phyloP scores from a whole-genome alignment of 2,888 invertebrate species.

The Eristalinus sepulchralis region DNA sequence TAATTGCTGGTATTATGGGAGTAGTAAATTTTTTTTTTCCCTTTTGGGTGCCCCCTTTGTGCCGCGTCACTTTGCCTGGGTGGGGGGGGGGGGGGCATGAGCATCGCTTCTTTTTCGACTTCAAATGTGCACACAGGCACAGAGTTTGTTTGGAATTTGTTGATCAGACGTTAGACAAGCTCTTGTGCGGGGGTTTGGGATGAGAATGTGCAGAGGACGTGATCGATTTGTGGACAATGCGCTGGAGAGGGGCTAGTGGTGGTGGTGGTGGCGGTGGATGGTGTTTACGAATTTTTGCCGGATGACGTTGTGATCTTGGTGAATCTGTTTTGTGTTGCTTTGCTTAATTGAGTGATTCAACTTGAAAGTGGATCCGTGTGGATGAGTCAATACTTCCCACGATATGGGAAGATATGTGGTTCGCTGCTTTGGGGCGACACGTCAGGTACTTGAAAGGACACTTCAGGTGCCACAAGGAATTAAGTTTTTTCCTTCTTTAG shows the following conservation, averaged over 20 bases:
- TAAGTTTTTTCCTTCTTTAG: too few relatives aligned
- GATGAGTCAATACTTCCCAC: too few relatives aligned
- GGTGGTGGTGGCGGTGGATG: neutral
- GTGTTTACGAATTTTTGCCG: neutral
- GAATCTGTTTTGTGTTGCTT: neutral
- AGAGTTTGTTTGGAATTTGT: conserved; percentile 22
- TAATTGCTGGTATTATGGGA: conserved; percentile 48
- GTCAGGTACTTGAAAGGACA: too few relatives aligned
- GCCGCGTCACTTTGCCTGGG: neutral
- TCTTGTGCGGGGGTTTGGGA: neutral
- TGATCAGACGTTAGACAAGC: neutral
- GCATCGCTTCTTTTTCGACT: neutral
- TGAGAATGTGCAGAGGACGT: neutral
- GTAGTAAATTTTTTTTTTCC: conserved; percentile 21
- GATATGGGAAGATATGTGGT: too few relatives aligned
- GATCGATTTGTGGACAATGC: conserved; percentile 3
- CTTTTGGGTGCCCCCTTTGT: neutral
- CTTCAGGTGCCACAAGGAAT: too few relatives aligned
- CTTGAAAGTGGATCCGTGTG: too few relatives aligned
- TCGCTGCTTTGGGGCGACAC: too few relatives aligned
- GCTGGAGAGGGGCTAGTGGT: neutral
- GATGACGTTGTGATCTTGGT: neutral
- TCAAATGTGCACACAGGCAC: neutral
- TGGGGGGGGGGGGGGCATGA: too few relatives aligned
- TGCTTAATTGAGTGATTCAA: neutral